These are phyloP conservation scores for Dicyrtomina minuta DNA, from an alignment of 2,888 invertebrate genomes.

Conservation along the genomic window DNA sequence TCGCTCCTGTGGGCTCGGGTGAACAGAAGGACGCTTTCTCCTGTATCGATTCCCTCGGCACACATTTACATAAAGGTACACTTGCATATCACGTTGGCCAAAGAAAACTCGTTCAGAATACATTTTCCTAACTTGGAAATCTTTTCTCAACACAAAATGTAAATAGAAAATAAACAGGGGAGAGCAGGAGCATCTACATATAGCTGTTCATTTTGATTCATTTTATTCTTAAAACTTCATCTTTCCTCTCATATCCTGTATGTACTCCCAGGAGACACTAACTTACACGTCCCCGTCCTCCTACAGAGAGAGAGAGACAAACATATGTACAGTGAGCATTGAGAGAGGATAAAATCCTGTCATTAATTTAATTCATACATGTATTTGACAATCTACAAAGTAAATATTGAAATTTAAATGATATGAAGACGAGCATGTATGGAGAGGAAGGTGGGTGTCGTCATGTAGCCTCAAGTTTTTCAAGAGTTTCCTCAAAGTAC, in stretches of 20 bases:
- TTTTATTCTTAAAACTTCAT: too few relatives aligned
- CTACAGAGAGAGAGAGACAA: too few relatives aligned
- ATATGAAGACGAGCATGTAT: not conserved
- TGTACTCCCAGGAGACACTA: too few relatives aligned
- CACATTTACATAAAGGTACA: conserved; percentile 31
- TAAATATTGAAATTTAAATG: conserved; percentile 7
- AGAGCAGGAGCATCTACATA: too few relatives aligned
- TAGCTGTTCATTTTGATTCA: too few relatives aligned
- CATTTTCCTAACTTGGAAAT: conserved; percentile 15
- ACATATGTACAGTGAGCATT: too few relatives aligned
- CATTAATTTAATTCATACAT: too few relatives aligned
- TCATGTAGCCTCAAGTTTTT: not conserved
- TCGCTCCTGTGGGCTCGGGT: conserved; percentile 2
- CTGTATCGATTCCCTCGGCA: conserved; percentile 32
- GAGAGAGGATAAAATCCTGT: too few relatives aligned
- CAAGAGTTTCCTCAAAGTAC: not conserved
- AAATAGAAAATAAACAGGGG: too few relatives aligned
- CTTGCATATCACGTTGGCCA: conserved; percentile 23
- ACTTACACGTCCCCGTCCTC: too few relatives aligned
- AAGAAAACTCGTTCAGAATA: not conserved
- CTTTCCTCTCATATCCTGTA: too few relatives aligned
- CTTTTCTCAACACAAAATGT: not conserved
- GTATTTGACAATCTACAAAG: conserved; percentile 6
- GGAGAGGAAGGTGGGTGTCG: not conserved
- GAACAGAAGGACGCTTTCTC: conserved; percentile 33